Percentiles rank a stretch among this genome's conserved stretches.
phyloP scores from a whole-genome alignment of 2,113 vertebrate species.

The Nestor notabilis region DNA sequence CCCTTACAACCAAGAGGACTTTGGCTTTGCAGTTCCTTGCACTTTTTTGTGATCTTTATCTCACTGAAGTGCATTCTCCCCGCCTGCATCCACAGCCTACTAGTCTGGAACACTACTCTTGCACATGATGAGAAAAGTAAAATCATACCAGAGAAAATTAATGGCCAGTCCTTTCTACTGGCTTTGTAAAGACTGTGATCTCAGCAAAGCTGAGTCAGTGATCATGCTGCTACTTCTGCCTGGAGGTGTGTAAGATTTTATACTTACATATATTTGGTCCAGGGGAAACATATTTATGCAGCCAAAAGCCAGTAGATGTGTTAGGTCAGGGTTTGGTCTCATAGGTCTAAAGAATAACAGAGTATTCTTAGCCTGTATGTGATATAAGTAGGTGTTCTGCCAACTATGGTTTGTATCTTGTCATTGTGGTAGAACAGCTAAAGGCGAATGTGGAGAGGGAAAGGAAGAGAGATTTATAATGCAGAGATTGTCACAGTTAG shows the following conservation, averaged over 20 bases:
- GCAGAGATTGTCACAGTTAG: not conserved
- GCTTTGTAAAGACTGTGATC: conserved; percentile 9
- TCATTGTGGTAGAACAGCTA: not conserved
- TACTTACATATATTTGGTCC: not conserved
- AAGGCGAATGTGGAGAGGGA: not conserved
- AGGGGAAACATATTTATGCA: not conserved
- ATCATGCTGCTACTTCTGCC: not conserved
- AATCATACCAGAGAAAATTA: conserved; percentile 49
- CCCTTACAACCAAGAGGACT: conserved; percentile 23
- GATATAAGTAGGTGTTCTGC: not conserved
- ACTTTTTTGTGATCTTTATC: conserved; percentile 4
- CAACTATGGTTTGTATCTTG: not conserved
- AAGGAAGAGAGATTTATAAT: not conserved
- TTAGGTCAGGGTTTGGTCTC: not conserved
- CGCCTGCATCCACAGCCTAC: not conserved
- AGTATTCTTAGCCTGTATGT: not conserved
- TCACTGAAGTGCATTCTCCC: not conserved
- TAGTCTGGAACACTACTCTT: conserved; percentile 3
- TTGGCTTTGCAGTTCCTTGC: conserved; percentile 28
- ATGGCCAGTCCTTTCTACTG: conserved; percentile 6
- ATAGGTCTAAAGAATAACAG: not conserved
- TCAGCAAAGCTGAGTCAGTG: not conserved
- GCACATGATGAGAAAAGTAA: conserved; percentile 9
- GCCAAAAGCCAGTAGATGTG: not conserved
- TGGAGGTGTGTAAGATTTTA: not conserved